Percentiles rank a stretch among this genome's conserved stretches.
phyloP scores from a whole-genome alignment of 2,888 invertebrate genomes.

The Drosophila gaucha region DNA sequence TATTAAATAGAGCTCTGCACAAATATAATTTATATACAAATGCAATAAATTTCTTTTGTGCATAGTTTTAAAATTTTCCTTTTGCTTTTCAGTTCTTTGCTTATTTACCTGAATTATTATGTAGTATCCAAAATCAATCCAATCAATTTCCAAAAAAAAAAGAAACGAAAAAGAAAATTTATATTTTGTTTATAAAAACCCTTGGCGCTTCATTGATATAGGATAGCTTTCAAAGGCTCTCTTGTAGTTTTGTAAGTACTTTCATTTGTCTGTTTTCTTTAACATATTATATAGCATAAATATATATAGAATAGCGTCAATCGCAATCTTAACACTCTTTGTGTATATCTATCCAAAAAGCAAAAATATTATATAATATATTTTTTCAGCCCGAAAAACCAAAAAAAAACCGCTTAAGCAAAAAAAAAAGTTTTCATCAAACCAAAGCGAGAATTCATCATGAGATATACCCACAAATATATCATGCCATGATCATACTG shows the following conservation, averaged over 20 bases:
- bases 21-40: no score
- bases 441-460: conserved; percentile 13
- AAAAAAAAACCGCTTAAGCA: neutral
- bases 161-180: conserved; percentile 88
- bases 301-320: conserved; percentile 26
- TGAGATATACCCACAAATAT: conserved; percentile 25
- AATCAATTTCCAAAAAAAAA: conserved; percentile 23
- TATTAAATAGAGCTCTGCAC: conserved; percentile 13
- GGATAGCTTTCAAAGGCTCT: conserved; percentile 85
- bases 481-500: conserved; percentile 46
- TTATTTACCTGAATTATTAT: conserved; percentile 17
- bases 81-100: conserved; percentile 14
- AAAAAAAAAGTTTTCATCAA: conserved; percentile 17
- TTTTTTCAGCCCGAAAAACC: conserved; percentile 7
- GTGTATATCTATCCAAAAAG: conserved; percentile 9
- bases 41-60: conserved; percentile 23
- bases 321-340: conserved; percentile 1
- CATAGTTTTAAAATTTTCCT: conserved; percentile 20
- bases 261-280: conserved; percentile 83
- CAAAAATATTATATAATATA: neutral
- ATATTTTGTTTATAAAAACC: conserved; percentile 89
- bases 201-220: conserved; percentile 85
- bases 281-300: conserved; percentile 55
- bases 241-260: conserved; percentile 85
- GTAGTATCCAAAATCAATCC: conserved; percentile 38